These are phyloP conservation scores for Bujurquina vittata DNA, from an alignment of 2,113 vertebrate genomes.

Conservation along the genomic window DNA sequence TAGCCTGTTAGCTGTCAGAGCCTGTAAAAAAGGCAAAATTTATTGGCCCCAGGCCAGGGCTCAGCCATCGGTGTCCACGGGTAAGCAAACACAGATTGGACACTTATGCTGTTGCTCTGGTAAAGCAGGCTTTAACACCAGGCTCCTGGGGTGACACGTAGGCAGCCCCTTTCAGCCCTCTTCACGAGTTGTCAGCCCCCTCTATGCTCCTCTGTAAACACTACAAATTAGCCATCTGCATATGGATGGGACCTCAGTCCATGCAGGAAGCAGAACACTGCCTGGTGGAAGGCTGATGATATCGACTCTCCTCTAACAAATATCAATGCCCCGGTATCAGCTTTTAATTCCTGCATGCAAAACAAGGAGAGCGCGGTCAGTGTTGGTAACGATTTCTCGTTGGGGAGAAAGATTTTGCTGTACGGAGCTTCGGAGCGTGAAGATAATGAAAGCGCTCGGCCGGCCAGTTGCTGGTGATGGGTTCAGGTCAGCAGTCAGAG, in stretches of 20 bases:
- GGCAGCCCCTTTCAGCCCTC: conserved; percentile 66
- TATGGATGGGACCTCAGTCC: conserved; percentile 70
- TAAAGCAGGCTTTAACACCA: conserved; percentile 64
- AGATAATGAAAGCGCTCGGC: conserved; percentile 54
- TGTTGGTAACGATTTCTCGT: conserved; percentile 11
- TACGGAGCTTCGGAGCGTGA: conserved; percentile 38
- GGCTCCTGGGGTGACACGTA: conserved; percentile 73
- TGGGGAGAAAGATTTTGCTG: conserved; percentile 38
- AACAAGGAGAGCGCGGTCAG: conserved; percentile 27
- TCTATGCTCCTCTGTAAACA: conserved; percentile 73
- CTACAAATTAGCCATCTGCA: conserved; percentile 75
- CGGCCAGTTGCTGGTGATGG: conserved; percentile 50
- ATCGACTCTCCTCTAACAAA: conserved; percentile 43
- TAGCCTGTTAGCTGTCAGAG: conserved; percentile 79
- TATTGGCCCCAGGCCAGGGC: conserved; percentile 76
- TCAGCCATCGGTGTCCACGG: conserved; percentile 70
- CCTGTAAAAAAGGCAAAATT: conserved; percentile 78
- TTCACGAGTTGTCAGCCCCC: conserved; percentile 64
- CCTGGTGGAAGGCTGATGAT: conserved; percentile 37
- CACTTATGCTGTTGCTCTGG: conserved; percentile 71
- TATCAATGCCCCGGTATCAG: conserved; percentile 31
- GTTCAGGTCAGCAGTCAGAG: conserved; percentile 75
- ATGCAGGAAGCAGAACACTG: conserved; percentile 71
- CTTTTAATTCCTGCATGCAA: conserved; percentile 61
- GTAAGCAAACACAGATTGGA: conserved; percentile 86